phyloP scores from a whole-genome alignment of 2,113 vertebrate species.

The Trogon surrucura region DNA sequence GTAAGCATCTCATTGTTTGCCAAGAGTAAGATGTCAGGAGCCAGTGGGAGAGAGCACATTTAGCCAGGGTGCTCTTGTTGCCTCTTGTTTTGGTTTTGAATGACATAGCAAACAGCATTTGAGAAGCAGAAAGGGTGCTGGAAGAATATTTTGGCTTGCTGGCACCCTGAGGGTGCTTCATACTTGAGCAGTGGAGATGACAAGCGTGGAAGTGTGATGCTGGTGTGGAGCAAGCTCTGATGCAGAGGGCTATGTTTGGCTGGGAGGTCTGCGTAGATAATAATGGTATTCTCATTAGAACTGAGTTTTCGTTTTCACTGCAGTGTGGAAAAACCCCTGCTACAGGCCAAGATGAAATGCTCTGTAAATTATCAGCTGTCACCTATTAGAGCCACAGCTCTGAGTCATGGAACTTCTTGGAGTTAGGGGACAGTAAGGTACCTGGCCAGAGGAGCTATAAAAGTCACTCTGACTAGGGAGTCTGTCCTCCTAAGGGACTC shows the following conservation, averaged over 20 bases:
- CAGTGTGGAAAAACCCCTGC: not conserved
- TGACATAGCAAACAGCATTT: not conserved
- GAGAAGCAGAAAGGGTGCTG: not conserved
- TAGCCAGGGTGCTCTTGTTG: slow-evolving; percentile 22
- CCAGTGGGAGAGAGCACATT: slow-evolving; percentile 32
- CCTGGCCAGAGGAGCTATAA: not conserved
- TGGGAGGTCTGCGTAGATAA: not conserved
- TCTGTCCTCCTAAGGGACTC: not conserved
- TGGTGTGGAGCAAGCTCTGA: not conserved
- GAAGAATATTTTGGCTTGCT: not conserved
- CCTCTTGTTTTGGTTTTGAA: slow-evolving; percentile 39
- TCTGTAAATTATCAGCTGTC: not conserved
- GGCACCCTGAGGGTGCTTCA: not conserved
- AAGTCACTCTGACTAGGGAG: not conserved
- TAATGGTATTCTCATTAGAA: not conserved
- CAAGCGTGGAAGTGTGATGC: not conserved
- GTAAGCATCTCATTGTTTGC: slow-evolving; percentile 57
- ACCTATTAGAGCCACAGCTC: not conserved
- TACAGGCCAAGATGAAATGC: not conserved
- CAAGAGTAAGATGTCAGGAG: slow-evolving; percentile 12
- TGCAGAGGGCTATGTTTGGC: not conserved
- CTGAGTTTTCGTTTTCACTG: not conserved
- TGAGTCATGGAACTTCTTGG: not conserved
- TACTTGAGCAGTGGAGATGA: fast-evolving
- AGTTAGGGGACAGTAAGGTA: not conserved